Evolutionary conservation across 1,140 invertebrate species (phyloP).

Genomic region (Drosophila rufa): DNA sequence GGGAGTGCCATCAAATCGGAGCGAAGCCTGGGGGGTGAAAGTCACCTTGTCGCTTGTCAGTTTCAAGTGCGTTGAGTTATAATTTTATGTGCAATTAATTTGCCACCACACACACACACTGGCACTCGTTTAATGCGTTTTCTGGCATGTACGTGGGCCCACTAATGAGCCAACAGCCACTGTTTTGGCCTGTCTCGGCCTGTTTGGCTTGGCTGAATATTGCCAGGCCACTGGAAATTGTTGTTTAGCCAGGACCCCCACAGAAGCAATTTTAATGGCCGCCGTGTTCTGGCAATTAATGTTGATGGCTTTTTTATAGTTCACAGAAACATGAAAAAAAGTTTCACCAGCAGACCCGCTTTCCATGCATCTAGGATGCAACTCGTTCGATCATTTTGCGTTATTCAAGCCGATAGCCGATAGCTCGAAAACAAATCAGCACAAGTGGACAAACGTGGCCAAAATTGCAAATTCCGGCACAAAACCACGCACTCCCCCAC

Average conservation of each 20-base stretch:
- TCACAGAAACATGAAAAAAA: background rate
- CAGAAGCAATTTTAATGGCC: conserved; percentile 58
- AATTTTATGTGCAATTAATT: conserved; percentile 83
- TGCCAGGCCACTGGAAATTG: conserved; percentile 37
- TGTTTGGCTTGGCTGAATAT: background rate
- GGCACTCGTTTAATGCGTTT: conserved; percentile 57
- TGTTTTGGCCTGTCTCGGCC: conserved; percentile 9
- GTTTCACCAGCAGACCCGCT: background rate
- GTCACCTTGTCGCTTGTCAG: conserved; percentile 49
- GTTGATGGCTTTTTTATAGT: conserved; percentile 77
- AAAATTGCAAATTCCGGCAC: conserved; percentile 44
- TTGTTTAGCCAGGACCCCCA: conserved; percentile 42
- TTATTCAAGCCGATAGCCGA: conserved; percentile 22
- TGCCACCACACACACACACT: conserved; percentile 54
- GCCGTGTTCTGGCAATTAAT: conserved; percentile 60
- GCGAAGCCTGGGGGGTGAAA: background rate
- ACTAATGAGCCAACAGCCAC: conserved; percentile 62
- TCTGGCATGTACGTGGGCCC: conserved; percentile 15
- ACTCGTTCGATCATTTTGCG: conserved; percentile 26
- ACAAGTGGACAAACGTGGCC: conserved; percentile 56
- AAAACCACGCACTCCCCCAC: conserved; percentile 34
- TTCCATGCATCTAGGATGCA: conserved; percentile 22
- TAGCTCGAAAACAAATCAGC: conserved; percentile 39
- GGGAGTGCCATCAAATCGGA: conserved; percentile 54
- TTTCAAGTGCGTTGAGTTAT: conserved; percentile 75